phyloP scores from a whole-genome alignment of 2,113 vertebrate species.

The Lasiurus cinereus region DNA sequence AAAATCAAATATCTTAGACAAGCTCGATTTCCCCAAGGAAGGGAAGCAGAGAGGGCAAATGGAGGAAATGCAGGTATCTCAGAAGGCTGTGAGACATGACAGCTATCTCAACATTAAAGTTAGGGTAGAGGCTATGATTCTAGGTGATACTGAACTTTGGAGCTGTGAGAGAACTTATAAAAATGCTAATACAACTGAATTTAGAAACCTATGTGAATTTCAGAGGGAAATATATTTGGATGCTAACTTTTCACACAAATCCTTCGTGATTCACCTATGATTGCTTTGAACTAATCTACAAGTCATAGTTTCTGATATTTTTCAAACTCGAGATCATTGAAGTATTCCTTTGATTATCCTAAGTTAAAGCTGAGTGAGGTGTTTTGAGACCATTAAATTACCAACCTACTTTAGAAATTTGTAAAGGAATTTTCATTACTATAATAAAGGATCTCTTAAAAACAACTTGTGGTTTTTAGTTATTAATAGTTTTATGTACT shows the following conservation, averaged over 20 bases:
- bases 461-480: not conserved
- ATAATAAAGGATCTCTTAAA: not conserved
- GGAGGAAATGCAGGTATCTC: not conserved
- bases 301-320: constrained; percentile 64
- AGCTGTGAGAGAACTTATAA: constrained; percentile 59
- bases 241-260: constrained; percentile 54
- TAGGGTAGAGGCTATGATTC: not conserved
- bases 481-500: not conserved
- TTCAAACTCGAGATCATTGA: constrained; percentile 61
- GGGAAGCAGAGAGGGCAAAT: constrained; percentile 26
- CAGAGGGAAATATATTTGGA: constrained; percentile 62
- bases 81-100: not conserved
- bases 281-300: constrained; percentile 66
- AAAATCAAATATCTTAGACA: not conserved
- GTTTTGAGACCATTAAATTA: constrained; percentile 58
- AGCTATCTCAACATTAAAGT: constrained; percentile 10
- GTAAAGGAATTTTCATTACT: constrained; percentile 16
- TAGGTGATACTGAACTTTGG: not conserved
- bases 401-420: not conserved
- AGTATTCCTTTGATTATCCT: constrained; percentile 59
- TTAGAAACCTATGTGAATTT: constrained; percentile 42
- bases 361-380: not conserved
- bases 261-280: constrained; percentile 57
- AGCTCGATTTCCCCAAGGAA: not conserved
- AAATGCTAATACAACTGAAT: constrained; percentile 60